Evolutionary conservation across 2,113 vertebrate species (phyloP), one percentile per base, ranked within the genome.

Genomic region (Syngnathus floridae): DNA sequence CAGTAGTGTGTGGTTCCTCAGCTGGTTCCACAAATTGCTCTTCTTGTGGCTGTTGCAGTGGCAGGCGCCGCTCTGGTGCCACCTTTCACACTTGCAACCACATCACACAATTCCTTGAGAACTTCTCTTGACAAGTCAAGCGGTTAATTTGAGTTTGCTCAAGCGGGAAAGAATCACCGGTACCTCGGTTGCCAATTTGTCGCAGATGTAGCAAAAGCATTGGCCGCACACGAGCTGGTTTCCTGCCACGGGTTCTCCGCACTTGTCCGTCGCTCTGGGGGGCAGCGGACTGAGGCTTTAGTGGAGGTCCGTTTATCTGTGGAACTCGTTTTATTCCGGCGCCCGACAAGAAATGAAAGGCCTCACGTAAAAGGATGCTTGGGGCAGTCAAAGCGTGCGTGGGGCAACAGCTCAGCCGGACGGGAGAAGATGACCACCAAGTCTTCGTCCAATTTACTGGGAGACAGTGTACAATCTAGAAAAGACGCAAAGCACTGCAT

Each of bases 131-230:
- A 31, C 2, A 31, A 31, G 26, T 31, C 26, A 31, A 31, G 26
- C 3, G 26, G 26, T 26, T 2, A 26, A 26, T 26, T 26, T 2
- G 3, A 31, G 26, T 31, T 38, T 38, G 38, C 5, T 38, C 38
- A 38, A 38, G 38, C 38, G 38, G 38, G 38, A 38, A 38, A 1
- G 11, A 45, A 13, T 45, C 41, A 45, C 43, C 4, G 4, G 14
- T 69, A 94, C 94, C 89, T 77, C 72, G 0, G 90, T 89, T 7
- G 91, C 92, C 5, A 77, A 82, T 0, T 91, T 92, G 74, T 94
- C 92, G 36, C 94, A 95, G 66, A 95, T 68, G 49, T 93, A 95
- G 80, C 94, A 95, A 82, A 91, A 94, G 75, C 94, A 95, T 80
- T 95, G 88, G 0, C 86, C 74, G 64, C 93, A 94, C 1, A 84